Evolutionary conservation across 2,888 invertebrate genomes (phyloP).

Genomic region (Nomada flava): DNA sequence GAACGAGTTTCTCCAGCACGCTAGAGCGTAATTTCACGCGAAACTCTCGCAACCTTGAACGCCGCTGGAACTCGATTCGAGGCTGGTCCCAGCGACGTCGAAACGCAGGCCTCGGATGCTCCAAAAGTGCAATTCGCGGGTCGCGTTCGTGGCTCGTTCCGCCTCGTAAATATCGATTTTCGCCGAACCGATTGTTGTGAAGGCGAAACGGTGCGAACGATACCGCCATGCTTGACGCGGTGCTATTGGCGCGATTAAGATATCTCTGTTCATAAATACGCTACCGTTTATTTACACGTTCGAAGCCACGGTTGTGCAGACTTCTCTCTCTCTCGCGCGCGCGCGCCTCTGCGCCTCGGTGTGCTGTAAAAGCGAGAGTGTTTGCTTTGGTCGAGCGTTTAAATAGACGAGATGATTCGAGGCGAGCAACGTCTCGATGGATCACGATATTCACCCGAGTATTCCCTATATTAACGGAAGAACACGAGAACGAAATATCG

Average conservation of each 20-base stretch:
- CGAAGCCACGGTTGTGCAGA: background rate
- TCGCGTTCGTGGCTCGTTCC: background rate
- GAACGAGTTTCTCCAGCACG: slow-evolving; percentile 36
- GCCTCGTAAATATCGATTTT: background rate
- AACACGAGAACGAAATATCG: slow-evolving; percentile 12
- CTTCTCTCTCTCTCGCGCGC: background rate
- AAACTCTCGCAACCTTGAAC: slow-evolving; percentile 50
- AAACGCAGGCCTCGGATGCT: slow-evolving; percentile 5
- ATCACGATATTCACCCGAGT: background rate
- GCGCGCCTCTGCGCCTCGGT: slow-evolving; percentile 42
- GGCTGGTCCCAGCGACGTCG: slow-evolving; percentile 22
- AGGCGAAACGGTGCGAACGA: too few species aligned
- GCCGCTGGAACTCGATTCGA: slow-evolving; percentile 32
- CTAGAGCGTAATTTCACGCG: slow-evolving; percentile 46
- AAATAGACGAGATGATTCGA: background rate
- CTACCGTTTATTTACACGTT: slow-evolving; percentile 17
- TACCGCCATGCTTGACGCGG: too few species aligned
- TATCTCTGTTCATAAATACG: slow-evolving; percentile 58
- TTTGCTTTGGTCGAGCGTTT: slow-evolving; percentile 39
- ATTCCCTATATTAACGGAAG: background rate
- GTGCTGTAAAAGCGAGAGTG: slow-evolving; percentile 45
- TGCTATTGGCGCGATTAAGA: slow-evolving; percentile 41
- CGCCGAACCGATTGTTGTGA: background rate
- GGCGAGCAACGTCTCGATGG: background rate
- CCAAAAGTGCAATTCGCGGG: background rate